Conservation (phyloP, 2,797 vertebrate genomes). For the Cynopterus sphinx region DNA sequence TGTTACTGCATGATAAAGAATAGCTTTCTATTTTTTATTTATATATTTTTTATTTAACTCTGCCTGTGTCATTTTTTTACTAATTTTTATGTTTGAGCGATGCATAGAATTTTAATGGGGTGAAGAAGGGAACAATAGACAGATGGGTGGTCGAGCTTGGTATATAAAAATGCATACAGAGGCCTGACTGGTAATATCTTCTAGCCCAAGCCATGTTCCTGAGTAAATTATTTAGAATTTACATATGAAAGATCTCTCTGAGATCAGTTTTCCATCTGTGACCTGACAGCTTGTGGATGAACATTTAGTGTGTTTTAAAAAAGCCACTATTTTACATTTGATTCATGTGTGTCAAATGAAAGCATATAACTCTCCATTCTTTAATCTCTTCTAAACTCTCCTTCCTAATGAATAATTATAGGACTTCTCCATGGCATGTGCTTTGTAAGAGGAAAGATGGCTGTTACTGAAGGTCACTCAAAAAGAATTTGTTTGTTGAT, state of each 20-base stretch:
- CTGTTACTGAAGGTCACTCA: background rate
- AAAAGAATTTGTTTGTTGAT: background rate
- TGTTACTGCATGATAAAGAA: background rate
- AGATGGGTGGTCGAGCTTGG: background rate
- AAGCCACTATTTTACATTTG: background rate
- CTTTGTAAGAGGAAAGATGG: background rate
- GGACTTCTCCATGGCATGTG: background rate
- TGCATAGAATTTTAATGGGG: background rate
- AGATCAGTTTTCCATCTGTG: slow-evolving; percentile 45
- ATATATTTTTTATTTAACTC: background rate
- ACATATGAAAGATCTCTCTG: slow-evolving; percentile 36
- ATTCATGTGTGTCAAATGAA: background rate
- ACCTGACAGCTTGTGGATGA: slow-evolving; percentile 9
- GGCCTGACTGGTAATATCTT: slow-evolving; percentile 15
- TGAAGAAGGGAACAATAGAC: background rate
- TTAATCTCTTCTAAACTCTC: background rate
- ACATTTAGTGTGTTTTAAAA: background rate
- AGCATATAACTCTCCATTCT: background rate
- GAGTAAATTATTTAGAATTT: slow-evolving; percentile 61
- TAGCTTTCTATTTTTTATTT: too few relatives aligned
- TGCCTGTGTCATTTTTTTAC: background rate
- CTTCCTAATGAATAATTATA: background rate
- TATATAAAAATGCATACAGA: background rate
- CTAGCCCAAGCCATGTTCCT: slow-evolving; percentile 13
- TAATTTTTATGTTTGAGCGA: slow-evolving; percentile 13